phyloP scores from a whole-genome alignment of 2,113 vertebrate species.

The Saimiri boliviensis region DNA sequence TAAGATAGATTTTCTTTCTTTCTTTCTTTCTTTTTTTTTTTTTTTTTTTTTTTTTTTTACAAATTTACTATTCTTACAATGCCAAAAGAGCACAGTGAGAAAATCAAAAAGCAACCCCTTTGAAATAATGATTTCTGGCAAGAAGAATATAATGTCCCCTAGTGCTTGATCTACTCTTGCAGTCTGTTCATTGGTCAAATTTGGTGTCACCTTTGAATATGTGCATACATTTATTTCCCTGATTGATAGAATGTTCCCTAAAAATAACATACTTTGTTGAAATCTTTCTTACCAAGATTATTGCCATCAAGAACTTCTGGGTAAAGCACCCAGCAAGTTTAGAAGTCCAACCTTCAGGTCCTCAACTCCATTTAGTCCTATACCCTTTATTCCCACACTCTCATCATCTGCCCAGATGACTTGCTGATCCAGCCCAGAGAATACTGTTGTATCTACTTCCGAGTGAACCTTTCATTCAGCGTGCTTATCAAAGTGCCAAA shows the following conservation, averaged over 20 bases:
- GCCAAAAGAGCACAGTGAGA: background rate
- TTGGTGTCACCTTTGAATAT: background rate
- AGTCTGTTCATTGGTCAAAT: background rate
- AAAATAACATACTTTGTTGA: background rate
- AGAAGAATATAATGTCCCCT: background rate
- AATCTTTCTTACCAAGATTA: background rate
- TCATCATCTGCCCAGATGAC: background rate
- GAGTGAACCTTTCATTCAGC: background rate
- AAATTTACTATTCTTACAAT: background rate
- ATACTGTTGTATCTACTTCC: background rate
- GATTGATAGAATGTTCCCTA: background rate
- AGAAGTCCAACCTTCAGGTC: background rate
- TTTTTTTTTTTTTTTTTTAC: background rate
- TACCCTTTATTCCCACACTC: background rate
- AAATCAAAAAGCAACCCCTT: background rate
- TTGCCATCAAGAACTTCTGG: background rate
- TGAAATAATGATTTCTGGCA: background rate
- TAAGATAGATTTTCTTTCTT: background rate
- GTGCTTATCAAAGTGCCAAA: background rate
- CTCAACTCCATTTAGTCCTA: background rate
- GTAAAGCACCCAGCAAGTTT: background rate
- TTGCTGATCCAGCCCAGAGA: background rate
- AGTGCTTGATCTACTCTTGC: background rate
- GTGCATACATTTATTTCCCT: background rate
- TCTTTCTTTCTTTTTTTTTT: too few relatives aligned